Base-by-base conservation (phyloP, 2,113 vertebrate species). In the Podilymbus podiceps region DNA sequence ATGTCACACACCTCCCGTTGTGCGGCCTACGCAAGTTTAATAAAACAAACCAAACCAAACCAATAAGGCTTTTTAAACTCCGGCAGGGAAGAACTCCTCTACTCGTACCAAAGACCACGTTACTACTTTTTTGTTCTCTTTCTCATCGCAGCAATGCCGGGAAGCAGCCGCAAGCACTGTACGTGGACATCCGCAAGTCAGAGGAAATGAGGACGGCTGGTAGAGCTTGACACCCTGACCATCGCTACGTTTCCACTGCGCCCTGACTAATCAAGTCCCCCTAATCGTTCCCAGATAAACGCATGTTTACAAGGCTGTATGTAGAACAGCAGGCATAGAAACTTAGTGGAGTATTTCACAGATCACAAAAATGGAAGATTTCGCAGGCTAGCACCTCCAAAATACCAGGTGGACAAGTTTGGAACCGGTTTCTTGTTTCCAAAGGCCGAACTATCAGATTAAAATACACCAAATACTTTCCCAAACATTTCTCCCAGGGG, bases 151-250 rank as follows among this genome's bases (percentile, higher is more conserved):
- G 73, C 59, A 69, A 22, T 0, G 6, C 35, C 71, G 66, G 40
- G 6, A 16, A 76, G 79, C 68, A 71, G 81, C 92, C 68, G 83
- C 62, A 18, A 62, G 76, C 11, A 7, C 63, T 5, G 24, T 2
- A 21, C 9, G 56, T 6, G 58, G 35, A 66, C 56, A 68, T 5
- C 30, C 1, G 1, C 16, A 68, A 2, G 23, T 40, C 22, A 14
- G 55, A 85, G 81, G 85, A 73, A 88, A 91, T 58, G 2, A 75
- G 60, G 75, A 80, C 53, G 82, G 35, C 89, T 94, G 85, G 85
- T 28, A 31, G 42, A 91, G 59, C 75, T 35, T 3, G 58, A 85
- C 22, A n/a, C 9, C 24, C 46, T 40, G 12, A 19, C 12, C 84
- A 50, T 8, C 13, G 9, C 47, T 64, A 42, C 49, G 9, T 30